Percentiles rank a stretch among this genome's conserved stretches.
These are phyloP conservation scores for Ptyas mucosa DNA, from an alignment of 2,113 vertebrate species.

Conservation along the genomic window DNA sequence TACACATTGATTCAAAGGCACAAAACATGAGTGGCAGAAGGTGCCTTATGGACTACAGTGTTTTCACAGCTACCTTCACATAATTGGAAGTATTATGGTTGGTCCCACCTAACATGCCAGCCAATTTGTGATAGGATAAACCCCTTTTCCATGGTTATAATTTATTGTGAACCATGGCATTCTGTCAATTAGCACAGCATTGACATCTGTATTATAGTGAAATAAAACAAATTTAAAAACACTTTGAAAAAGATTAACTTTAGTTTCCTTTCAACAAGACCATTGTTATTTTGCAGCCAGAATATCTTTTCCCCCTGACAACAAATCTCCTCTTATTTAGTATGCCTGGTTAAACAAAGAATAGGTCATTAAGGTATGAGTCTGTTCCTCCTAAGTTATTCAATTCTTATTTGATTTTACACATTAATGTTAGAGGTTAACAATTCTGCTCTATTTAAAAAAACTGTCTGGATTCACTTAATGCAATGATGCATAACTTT, in stretches of 20 bases:
- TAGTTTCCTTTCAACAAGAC: conserved; percentile 29
- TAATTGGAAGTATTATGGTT: background rate
- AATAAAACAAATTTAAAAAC: background rate
- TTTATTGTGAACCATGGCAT: background rate
- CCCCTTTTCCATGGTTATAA: background rate
- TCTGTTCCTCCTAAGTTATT: conserved; percentile 50
- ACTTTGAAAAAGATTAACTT: conserved; percentile 3
- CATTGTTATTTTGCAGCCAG: conserved; percentile 26
- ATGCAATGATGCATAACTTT: conserved; percentile 46
- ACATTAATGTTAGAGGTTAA: conserved; percentile 56
- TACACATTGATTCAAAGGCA: background rate
- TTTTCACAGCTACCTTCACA: background rate
- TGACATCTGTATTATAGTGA: conserved; percentile 11
- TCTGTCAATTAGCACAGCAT: conserved; percentile 11
- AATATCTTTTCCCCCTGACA: conserved; percentile 44
- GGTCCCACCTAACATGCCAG: background rate
- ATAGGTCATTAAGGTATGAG: conserved; percentile 50
- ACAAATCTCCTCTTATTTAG: conserved; percentile 42
- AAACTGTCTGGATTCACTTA: conserved; percentile 48
- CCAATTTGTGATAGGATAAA: background rate
- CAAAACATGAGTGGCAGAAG: background rate
- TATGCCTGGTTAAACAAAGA: conserved; percentile 36
- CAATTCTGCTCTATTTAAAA: conserved; percentile 51
- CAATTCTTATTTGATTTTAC: conserved; percentile 50
- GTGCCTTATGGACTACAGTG: background rate